Percentiles rank a stretch among this genome's conserved stretches.
phyloP scores from a whole-genome alignment of 35 echinoderm and acorn worm genomes.

The Nesometra sesokonis region DNA sequence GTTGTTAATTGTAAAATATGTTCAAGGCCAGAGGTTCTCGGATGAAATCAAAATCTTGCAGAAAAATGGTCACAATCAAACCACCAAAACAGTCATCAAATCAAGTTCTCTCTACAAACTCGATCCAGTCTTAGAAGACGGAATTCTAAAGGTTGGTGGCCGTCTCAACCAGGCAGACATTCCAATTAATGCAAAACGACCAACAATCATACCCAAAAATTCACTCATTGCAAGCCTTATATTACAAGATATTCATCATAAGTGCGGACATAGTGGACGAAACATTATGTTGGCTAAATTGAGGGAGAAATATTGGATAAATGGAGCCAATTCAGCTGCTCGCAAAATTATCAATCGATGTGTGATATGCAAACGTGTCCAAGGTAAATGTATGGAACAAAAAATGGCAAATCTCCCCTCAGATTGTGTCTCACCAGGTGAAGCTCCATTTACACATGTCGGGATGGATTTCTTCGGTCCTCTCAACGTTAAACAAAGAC shows the following conservation, averaged over 20 bases:
- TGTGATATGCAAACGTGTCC: too few relatives aligned
- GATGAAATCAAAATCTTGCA: constrained; percentile 3
- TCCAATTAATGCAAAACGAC: constrained; percentile 11
- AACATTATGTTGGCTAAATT: neutral
- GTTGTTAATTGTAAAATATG: constrained; percentile 7
- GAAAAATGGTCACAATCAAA: neutral
- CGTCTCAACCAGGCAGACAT: constrained; percentile 7
- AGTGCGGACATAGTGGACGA: constrained; percentile 16
- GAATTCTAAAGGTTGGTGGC: constrained; percentile 29
- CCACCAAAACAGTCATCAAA: neutral
- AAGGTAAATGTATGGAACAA: neutral
- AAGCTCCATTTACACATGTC: constrained; percentile 5
- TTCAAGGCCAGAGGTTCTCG: neutral
- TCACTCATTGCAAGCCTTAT: neutral
- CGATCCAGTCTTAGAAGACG: neutral
- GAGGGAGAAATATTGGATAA: too few relatives aligned
- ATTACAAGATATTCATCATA: constrained; percentile 5
- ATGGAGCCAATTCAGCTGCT: too few relatives aligned
- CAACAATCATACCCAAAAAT: constrained; percentile 13
- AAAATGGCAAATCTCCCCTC: neutral
- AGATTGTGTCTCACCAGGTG: neutral
- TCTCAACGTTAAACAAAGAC: neutral
- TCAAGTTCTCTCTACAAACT: constrained; percentile 7
- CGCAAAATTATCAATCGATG: too few relatives aligned
- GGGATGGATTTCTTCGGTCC: constrained; percentile 15